phyloP scores from a whole-genome alignment of 2,797 vertebrate species.

The Anas acuta region DNA sequence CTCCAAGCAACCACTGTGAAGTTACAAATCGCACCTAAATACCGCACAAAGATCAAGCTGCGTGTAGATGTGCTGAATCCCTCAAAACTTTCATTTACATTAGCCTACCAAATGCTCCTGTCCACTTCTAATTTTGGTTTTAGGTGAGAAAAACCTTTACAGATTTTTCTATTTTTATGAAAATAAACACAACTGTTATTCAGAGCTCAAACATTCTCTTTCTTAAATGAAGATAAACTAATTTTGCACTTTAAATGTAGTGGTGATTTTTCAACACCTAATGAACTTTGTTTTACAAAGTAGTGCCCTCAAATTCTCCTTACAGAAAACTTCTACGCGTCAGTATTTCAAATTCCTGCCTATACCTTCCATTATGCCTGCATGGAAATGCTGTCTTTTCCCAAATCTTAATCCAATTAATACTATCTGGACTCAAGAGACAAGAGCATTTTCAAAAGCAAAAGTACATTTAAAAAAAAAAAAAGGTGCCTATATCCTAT shows the following conservation, averaged over 20 bases:
- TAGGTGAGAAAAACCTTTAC: neutral
- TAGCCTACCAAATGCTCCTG: neutral
- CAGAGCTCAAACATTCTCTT: neutral
- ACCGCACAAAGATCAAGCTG: conserved; percentile 65
- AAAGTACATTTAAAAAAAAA: neutral
- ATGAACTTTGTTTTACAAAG: neutral
- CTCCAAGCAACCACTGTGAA: conserved; percentile 34
- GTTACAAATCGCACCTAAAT: conserved; percentile 26
- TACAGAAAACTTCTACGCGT: neutral
- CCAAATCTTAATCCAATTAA: neutral
- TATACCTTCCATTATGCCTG: neutral
- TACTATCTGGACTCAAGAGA: neutral
- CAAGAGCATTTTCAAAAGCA: neutral
- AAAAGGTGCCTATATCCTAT: too few relatives aligned
- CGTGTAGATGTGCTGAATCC: neutral
- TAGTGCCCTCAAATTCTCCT: neutral
- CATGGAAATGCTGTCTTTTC: neutral
- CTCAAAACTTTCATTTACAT: neutral
- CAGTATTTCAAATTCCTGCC: neutral
- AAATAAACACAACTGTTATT: neutral
- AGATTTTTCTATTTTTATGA: neutral
- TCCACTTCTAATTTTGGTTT: conserved; percentile 46
- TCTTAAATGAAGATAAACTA: neutral
- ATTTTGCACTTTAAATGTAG: neutral
- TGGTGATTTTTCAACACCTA: neutral